A percentile compares a stretch with the other conserved stretches of the same genome.
Conservation (phyloP, 1,140 invertebrate genomes). For the Calliopsis andreniformis region DNA sequence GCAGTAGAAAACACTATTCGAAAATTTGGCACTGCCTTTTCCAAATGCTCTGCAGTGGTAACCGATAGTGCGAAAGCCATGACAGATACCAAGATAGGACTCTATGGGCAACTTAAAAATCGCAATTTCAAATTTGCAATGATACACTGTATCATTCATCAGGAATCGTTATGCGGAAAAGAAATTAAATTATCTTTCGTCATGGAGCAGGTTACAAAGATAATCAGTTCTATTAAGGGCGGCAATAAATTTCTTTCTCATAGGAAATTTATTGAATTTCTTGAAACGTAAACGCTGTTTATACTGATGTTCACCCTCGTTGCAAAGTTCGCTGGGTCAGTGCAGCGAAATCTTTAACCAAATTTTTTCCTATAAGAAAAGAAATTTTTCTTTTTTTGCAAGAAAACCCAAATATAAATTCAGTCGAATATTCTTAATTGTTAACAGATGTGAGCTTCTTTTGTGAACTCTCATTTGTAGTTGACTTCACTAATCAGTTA, state of each 20-base stretch:
- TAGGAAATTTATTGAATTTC: no score
- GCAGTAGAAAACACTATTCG: neutral
- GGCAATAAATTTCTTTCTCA: no score
- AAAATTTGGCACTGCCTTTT: neutral
- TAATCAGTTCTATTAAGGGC: no score
- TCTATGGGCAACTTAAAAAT: neutral
- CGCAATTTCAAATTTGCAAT: no score
- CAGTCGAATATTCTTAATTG: no score
- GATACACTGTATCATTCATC: no score
- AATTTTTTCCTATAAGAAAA: no score
- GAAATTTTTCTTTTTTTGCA: neutral
- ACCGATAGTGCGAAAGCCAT: neutral
- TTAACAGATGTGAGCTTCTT: neutral
- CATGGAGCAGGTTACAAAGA: neutral
- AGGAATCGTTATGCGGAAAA: no score
- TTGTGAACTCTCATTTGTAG: neutral
- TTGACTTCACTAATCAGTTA: neutral
- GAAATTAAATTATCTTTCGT: no score
- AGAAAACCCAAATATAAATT: neutral
- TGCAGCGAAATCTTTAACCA: neutral
- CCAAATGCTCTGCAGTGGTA: neutral
- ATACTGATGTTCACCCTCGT: neutral
- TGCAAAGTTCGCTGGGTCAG: neutral
- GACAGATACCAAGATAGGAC: neutral
- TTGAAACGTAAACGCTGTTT: no score